Percentiles rank a stretch among this genome's conserved stretches.
Conservation (phyloP, 2,113 vertebrate genomes). For the Oostethus manadensis region DNA sequence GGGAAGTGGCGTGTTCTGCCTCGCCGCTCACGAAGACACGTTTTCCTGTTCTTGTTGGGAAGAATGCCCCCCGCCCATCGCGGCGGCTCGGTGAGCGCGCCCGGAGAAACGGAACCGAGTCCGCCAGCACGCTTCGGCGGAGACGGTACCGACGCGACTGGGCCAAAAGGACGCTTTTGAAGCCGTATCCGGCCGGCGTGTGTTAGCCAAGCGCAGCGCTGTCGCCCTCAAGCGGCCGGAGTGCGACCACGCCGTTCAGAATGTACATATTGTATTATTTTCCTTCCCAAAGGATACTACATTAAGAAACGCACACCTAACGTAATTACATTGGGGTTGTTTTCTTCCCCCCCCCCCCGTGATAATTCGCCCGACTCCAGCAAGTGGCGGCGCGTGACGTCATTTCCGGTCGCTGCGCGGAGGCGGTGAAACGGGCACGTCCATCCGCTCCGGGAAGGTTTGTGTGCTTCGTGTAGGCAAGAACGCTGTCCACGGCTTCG, state of each 20-base stretch:
- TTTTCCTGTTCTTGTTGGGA: not conserved
- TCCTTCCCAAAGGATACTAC: too few species aligned
- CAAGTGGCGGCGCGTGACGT: conserved; percentile 17
- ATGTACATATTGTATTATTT: not conserved
- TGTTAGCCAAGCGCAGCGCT: not conserved
- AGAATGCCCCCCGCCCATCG: conserved; percentile 2
- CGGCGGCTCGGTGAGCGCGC: conserved; percentile 40
- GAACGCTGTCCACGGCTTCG: not conserved
- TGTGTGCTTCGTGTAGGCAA: conserved; percentile 26
- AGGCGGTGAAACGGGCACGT: conserved; percentile 36
- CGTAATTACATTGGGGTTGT: not conserved
- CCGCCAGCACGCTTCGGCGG: not conserved
- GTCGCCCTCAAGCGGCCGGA: conserved; percentile 30
- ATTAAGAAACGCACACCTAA: not conserved
- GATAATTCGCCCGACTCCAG: not conserved
- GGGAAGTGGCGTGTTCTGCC: not conserved
- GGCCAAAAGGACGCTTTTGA: not conserved
- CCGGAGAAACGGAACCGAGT: conserved; percentile 56
- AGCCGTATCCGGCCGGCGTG: conserved; percentile 18
- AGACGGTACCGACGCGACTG: not conserved
- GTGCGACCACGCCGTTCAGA: not conserved
- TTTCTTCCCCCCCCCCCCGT: too few species aligned
- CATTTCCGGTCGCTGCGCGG: conserved; percentile 41
- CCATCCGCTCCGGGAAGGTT: conserved; percentile 50
- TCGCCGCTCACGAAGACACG: not conserved